These are phyloP conservation scores for Xylota sylvarum DNA, from an alignment of 2,888 invertebrate species.

Conservation along the genomic window DNA sequence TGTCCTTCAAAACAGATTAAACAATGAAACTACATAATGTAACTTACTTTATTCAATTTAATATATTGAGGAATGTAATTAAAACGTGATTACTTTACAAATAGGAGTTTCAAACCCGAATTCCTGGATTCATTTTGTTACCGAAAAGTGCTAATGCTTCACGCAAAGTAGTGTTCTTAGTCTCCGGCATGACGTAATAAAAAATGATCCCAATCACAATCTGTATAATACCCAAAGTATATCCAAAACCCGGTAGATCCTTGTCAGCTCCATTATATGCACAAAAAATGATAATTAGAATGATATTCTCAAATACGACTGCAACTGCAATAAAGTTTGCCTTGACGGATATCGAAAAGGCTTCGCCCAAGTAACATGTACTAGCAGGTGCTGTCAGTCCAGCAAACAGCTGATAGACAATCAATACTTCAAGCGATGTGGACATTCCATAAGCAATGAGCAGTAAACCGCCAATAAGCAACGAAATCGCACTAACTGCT, in stretches of 20 bases:
- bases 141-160: conserved; percentile 79
- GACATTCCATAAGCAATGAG: conserved; percentile 78
- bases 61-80: too few relatives aligned
- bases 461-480: conserved; percentile 76
- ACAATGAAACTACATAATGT: too few relatives aligned
- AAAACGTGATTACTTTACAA: too few relatives aligned
- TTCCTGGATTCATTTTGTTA: neutral
- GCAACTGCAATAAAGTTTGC: conserved; percentile 78
- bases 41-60: too few relatives aligned
- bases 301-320: conserved; percentile 79
- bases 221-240: conserved; percentile 78
- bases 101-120: neutral
- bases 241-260: conserved; percentile 72
- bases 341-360: conserved; percentile 80
- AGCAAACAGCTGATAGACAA: conserved; percentile 80
- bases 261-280: neutral
- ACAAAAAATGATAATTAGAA: conserved; percentile 62
- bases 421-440: conserved; percentile 58
- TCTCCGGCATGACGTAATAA: conserved; percentile 80
- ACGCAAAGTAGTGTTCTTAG: conserved; percentile 78
- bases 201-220: conserved; percentile 76
- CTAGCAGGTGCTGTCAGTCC: conserved; percentile 79
- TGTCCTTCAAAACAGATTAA: too few relatives aligned
- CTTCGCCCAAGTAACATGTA: conserved; percentile 81
- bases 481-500: conserved; percentile 73